Base-by-base conservation (phyloP, 2,113 vertebrate species). In the Rhegmatorhina hoffmannsi region DNA sequence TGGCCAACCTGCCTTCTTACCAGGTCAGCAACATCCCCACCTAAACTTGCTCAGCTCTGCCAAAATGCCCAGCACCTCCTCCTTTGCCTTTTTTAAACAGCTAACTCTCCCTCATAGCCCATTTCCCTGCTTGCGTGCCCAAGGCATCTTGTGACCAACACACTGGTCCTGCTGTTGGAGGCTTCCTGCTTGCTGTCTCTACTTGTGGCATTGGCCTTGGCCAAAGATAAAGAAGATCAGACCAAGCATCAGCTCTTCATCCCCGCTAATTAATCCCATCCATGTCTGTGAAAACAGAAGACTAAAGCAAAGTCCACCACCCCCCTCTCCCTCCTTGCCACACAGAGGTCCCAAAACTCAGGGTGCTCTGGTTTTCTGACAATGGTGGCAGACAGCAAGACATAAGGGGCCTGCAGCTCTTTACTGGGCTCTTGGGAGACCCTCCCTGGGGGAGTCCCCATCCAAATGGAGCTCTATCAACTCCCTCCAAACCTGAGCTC, bases 1-100 rank as follows among this genome's bases (percentile, higher is more conserved):
- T 18, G 78, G 89, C 17, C 44, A 70, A 26, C 26, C 44, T 4
- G 86, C 75, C 82, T 84, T 91, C 56, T 14, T 97, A 44, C 76
- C 96, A 98, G 96, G 97, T 98, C 47, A 63, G 97, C 25, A 83
- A 29, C 15, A 28, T 11, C 50, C n/a, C 36, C 38, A 36, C 31
- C 14, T 43, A 52, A 3, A 52, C 52, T 56, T 6, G 3, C 21
- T n/a, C 40, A 56, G n/a, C 36, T 24, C 43, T 55, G 21, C 13
- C 40, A 40, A 40, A 40, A 40, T 40, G 12, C 40, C 40, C 40
- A 40, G 5, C 40, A 40, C 40, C 40, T 40, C 12, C 40, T 40
- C 10, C 40, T 3, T 0, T 9, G 17, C 33, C 40, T 31, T 43
- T 67, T 49, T 20, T 38, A 11, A 46, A 23, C 43, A 2, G 10